Percentiles rank a stretch among this genome's conserved stretches.
phyloP scores from a whole-genome alignment of 2,797 vertebrate genomes.

The Lutjanus campechanus region DNA sequence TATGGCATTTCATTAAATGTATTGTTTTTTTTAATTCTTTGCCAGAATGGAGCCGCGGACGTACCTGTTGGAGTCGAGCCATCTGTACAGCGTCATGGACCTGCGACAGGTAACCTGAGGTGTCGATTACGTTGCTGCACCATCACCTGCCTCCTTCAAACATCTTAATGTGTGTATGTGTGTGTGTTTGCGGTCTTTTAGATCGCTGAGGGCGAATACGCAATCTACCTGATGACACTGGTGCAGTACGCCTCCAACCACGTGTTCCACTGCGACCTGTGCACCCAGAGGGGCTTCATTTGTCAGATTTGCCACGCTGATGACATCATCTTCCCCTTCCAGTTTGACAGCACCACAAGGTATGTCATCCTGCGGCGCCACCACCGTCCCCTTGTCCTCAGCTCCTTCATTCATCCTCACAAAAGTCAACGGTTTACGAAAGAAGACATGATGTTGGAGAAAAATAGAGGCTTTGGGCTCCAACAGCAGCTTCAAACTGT shows the following conservation, averaged over 20 bases:
- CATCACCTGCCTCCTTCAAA: not conserved
- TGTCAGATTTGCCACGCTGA: slow-evolving; percentile 93
- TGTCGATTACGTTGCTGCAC: fast-evolving
- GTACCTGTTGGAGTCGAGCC: slow-evolving; percentile 92
- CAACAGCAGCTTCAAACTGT: not conserved
- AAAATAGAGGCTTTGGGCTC: not conserved
- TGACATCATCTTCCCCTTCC: slow-evolving; percentile 95
- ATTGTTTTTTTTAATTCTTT: slow-evolving; percentile 23
- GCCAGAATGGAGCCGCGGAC: slow-evolving; percentile 90
- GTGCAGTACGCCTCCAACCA: slow-evolving; percentile 90
- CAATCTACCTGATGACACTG: slow-evolving; percentile 86
- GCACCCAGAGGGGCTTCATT: slow-evolving; percentile 95
- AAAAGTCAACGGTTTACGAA: not conserved
- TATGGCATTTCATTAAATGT: not conserved
- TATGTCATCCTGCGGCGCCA: slow-evolving; percentile 52
- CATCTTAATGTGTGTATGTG: not conserved
- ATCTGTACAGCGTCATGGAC: slow-evolving; percentile 93
- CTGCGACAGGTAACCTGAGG: slow-evolving; percentile 87
- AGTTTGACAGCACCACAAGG: slow-evolving; percentile 93
- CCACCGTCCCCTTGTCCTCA: not conserved
- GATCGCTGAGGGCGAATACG: slow-evolving; percentile 89
- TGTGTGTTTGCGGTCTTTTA: slow-evolving; percentile 52
- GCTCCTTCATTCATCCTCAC: not conserved
- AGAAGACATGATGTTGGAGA: not conserved
- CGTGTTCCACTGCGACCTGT: slow-evolving; percentile 93